phyloP scores from a whole-genome alignment of 2,888 invertebrate genomes.

The Agrilus mali region DNA sequence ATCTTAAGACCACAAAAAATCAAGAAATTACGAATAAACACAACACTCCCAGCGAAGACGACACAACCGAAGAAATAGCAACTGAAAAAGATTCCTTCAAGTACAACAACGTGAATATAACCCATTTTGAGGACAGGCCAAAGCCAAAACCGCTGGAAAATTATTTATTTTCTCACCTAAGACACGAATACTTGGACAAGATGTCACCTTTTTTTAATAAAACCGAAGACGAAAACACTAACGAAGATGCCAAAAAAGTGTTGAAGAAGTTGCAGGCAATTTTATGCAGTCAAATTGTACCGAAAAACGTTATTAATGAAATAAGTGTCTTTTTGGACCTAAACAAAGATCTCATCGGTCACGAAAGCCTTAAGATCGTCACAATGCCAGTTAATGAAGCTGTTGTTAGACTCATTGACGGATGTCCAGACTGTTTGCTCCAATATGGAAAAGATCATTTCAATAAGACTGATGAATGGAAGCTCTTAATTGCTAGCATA shows the following conservation, averaged over 20 bases:
- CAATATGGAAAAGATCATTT: constrained; percentile 49
- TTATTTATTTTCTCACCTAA: constrained; percentile 34
- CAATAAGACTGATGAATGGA: constrained; percentile 33
- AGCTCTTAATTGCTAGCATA: constrained; percentile 30
- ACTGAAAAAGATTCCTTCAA: constrained; percentile 1
- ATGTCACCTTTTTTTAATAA: constrained; percentile 38
- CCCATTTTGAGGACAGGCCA: constrained; percentile 12
- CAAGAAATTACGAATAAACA: not conserved
- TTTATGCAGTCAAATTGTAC: constrained; percentile 41
- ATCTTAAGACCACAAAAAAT: constrained; percentile 18
- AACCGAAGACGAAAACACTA: constrained; percentile 10
- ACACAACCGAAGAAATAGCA: not conserved
- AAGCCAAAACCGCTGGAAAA: constrained; percentile 20
- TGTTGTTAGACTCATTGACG: constrained; percentile 41
- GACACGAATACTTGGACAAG: constrained; percentile 37
- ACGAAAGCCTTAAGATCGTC: constrained; percentile 39
- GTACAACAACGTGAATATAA: constrained; percentile 4
- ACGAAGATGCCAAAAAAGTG: constrained; percentile 25
- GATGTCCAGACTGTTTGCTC: constrained; percentile 47
- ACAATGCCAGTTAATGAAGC: constrained; percentile 39
- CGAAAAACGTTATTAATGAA: constrained; percentile 43
- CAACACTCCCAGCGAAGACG: not conserved
- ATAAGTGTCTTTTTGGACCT: constrained; percentile 47
- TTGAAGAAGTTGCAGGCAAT: constrained; percentile 41
- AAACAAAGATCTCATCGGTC: constrained; percentile 40